Percentiles rank a stretch among this genome's conserved stretches.
Conservation (phyloP, 2,888 invertebrate species). For the Caenorhabditis sp. region DNA sequence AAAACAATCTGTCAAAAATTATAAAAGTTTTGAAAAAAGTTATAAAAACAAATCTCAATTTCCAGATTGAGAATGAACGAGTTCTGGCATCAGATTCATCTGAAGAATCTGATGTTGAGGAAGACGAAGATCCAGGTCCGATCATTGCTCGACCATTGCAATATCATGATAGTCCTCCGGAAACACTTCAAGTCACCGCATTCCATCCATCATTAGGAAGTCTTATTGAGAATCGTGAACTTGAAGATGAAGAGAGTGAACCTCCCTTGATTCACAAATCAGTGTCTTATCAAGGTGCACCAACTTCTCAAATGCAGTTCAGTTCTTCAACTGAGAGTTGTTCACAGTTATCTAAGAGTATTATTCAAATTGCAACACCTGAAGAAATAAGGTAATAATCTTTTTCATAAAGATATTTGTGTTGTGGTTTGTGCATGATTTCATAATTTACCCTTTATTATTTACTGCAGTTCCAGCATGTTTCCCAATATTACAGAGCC, state of each 20-base stretch:
- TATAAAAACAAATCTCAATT: background rate
- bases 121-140: constrained; percentile 44
- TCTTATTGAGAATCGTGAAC: constrained; percentile 38
- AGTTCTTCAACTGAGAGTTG: constrained; percentile 45
- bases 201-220: constrained; percentile 55
- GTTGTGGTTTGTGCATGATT: background rate
- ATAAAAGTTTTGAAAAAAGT: too few relatives aligned
- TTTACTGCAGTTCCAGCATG: constrained; percentile 5
- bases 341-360: constrained; percentile 46
- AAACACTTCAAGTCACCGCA: constrained; percentile 43
- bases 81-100: constrained; percentile 44
- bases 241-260: constrained; percentile 43
- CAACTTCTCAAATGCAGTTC: constrained; percentile 30
- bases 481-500: constrained; percentile 30
- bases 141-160: constrained; percentile 9
- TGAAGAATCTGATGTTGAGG: constrained; percentile 42
- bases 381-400: constrained; percentile 61
- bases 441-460: background rate
- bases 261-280: constrained; percentile 34
- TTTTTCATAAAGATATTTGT: background rate
- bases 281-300: constrained; percentile 31
- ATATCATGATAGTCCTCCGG: constrained; percentile 24
- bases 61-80: constrained; percentile 34
- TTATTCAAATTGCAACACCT: constrained; percentile 60
- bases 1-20: too few relatives aligned